A percentile compares a stretch with the other conserved stretches of the same genome.
Evolutionary conservation across 92 coral and sea anemone genomes (phyloP).

Genomic region (Parazoanthus swiftii): DNA sequence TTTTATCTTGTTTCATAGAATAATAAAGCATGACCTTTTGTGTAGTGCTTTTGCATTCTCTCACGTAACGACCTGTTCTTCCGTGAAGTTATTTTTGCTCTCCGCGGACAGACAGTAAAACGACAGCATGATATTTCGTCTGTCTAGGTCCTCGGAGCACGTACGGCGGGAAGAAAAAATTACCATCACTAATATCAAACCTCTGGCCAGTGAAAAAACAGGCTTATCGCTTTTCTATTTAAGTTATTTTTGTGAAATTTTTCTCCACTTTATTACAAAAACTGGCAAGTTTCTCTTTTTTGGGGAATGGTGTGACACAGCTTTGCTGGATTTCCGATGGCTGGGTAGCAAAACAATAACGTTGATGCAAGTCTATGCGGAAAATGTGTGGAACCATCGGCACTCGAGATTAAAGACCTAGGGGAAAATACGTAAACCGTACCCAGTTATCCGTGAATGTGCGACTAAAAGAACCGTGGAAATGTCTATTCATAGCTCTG

Average conservation of each 20-base stretch:
- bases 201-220: background rate
- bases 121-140: background rate
- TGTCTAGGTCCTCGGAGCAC: background rate
- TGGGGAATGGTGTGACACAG: background rate
- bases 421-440: background rate
- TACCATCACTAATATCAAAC: background rate
- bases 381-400: slow-evolving; percentile 2
- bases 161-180: background rate
- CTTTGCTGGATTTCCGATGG: background rate
- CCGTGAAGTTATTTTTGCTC: background rate
- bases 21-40: background rate
- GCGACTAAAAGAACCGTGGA: background rate
- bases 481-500: background rate
- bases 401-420: too few relatives aligned
- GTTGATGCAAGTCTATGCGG: background rate
- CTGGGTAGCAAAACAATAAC: background rate
- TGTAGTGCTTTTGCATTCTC: background rate
- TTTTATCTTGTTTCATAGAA: background rate
- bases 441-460: background rate
- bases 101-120: background rate
- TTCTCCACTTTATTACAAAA: background rate
- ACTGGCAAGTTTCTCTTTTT: background rate
- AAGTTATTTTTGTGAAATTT: too few relatives aligned
- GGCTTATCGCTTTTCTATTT: too few relatives aligned
- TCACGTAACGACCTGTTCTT: background rate